Base-by-base conservation (phyloP, 2,797 vertebrate species). In the Carapus acus region DNA sequence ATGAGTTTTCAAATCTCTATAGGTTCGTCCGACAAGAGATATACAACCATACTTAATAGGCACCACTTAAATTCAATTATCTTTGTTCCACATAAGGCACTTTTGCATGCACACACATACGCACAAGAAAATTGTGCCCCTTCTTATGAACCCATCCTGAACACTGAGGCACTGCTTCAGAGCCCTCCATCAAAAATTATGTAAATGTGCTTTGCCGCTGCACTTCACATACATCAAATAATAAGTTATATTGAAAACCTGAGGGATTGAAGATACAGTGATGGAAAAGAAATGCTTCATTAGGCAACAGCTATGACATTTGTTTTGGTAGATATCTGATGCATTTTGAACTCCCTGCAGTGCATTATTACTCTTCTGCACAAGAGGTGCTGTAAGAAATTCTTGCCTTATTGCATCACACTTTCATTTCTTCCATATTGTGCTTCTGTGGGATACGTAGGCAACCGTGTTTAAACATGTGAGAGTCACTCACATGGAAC, bases 21-120 rank as follows among this genome's bases (percentile, higher is more conserved):
- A 69, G 73, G 71, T 73, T 77, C 79, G 50, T 57, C 27, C 67
- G 45, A 67, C 58, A 67, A 43, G 73, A 74, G 62, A 64, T 76
- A 74, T 69, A 58, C 27, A 43, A 62, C 66, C 70, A 61, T 58
- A 66, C 69, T 69, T 73, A 72, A 84, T 76, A 77, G 64, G 68
- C 59, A 73, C 68, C 71, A 76, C 71, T 83, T 81, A 75, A 61
- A 78, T 81, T 80, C 71, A 84, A 78, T 82, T 79, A 79, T 78
- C 70, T 72, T 54, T 71, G 62, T 75, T 71, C 24, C 54, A 48
- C 57, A 61, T 54, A 47, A 41, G 37, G 18, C 54, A 43, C 41
- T 55, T 46, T 43, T 58, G 34, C 20, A 27, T 49, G 39, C 33
- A 51, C 54, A 41, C 43, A 38, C 34, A 51, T 49, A 44, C n/a